A percentile compares a stretch with the other conserved stretches of the same genome.
Conservation (phyloP, 1,140 invertebrate species). For the Caligus rogercresseyi region DNA sequence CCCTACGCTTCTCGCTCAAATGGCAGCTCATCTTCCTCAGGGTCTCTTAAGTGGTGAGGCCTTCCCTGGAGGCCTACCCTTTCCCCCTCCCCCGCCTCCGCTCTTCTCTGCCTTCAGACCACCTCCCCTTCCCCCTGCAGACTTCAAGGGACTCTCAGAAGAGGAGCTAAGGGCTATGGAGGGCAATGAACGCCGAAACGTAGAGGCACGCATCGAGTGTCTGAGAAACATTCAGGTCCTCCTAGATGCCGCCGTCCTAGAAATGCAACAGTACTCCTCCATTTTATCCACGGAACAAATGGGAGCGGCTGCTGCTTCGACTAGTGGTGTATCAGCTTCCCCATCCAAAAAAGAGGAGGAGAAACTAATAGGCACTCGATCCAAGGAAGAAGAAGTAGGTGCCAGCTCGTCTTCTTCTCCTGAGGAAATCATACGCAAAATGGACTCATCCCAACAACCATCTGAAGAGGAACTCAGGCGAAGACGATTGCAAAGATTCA, state of each 20-base stretch:
- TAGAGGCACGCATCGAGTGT: constrained; percentile 72
- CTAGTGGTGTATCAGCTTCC: too few species aligned
- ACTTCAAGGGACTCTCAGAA: constrained; percentile 40
- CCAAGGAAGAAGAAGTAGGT: too few species aligned
- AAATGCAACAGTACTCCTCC: constrained; percentile 71
- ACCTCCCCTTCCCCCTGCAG: constrained; percentile 1
- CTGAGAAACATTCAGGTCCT: constrained; percentile 67
- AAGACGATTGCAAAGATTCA: background rate
- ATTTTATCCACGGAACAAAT: too few species aligned
- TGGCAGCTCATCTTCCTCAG: background rate
- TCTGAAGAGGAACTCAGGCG: background rate
- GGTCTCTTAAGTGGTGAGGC: background rate
- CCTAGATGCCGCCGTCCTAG: constrained; percentile 64
- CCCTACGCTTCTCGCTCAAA: background rate
- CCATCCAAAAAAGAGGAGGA: too few species aligned
- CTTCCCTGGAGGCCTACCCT: background rate
- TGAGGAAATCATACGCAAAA: background rate
- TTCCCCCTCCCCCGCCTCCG: constrained; percentile 19
- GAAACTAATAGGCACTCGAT: too few species aligned
- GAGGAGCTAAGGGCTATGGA: constrained; percentile 76
- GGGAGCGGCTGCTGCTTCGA: background rate
- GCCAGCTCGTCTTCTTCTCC: too few species aligned
- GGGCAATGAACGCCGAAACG: constrained; percentile 58
- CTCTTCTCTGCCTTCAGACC: background rate
- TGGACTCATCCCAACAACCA: background rate